Conservation (phyloP, 2,113 vertebrate genomes). For the Aviceda subcristata region DNA sequence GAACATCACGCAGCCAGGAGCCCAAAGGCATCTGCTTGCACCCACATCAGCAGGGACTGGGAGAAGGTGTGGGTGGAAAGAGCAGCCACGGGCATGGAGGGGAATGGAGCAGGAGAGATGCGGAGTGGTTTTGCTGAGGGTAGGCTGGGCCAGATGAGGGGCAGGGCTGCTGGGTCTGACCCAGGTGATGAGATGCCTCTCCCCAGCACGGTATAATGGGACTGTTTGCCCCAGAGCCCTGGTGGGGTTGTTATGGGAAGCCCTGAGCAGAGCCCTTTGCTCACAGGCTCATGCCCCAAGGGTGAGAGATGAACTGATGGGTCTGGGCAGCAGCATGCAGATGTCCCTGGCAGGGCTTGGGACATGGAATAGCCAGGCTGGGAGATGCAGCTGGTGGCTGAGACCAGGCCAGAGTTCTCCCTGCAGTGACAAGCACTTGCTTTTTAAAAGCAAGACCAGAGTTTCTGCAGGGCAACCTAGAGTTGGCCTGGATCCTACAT, state of each 20-base stretch:
- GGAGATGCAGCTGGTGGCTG: background rate
- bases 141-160: no score
- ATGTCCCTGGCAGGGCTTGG: background rate
- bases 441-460: background rate
- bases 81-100: background rate
- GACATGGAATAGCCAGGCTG: fast-evolving
- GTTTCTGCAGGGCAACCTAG: background rate
- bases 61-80: background rate
- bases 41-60: background rate
- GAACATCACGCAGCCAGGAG: background rate
- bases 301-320: fast-evolving
- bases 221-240: background rate
- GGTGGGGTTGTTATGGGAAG: background rate
- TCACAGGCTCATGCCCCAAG: background rate
- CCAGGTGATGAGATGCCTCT: background rate
- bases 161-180: background rate
- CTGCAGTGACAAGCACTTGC: background rate
- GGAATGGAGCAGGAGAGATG: background rate
- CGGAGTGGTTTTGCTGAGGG: background rate
- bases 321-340: background rate
- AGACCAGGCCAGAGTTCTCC: background rate
- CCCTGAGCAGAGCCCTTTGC: fast-evolving
- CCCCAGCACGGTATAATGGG: fast-evolving
- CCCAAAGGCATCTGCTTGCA: background rate
- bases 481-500: background rate